Conservation (phyloP, 2,113 vertebrate genomes). For the Oryzias melastigma region DNA sequence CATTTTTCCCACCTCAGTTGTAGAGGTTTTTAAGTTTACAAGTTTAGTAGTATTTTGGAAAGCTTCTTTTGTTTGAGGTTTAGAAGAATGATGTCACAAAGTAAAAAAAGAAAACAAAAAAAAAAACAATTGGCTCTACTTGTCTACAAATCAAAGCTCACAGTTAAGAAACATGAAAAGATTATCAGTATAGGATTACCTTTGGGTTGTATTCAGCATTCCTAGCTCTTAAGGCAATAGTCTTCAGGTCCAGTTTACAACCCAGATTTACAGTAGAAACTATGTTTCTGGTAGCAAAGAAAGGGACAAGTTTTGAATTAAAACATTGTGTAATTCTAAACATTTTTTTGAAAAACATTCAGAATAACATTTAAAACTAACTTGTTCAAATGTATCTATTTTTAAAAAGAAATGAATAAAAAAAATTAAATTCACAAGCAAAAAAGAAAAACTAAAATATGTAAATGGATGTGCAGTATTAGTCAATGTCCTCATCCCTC, state of each 20-base stretch:
- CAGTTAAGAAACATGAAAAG: background rate
- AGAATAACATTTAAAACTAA: too few species aligned
- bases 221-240: conserved; percentile 96
- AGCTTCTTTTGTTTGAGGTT: background rate
- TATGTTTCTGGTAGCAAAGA: conserved; percentile 84
- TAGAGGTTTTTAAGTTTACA: background rate
- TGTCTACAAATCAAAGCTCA: background rate
- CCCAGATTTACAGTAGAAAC: conserved; percentile 98
- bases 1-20: background rate
- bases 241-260: conserved; percentile 98
- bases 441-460: background rate
- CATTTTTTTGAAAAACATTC: background rate
- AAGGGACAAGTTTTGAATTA: conserved; percentile 13
- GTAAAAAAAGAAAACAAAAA: background rate
- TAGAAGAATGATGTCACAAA: background rate
- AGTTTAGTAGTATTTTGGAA: background rate
- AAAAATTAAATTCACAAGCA: background rate
- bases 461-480: too few species aligned
- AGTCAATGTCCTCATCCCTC: background rate
- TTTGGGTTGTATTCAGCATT: conserved; percentile 99
- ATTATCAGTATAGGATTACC: conserved; percentile 76
- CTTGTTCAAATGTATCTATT: too few species aligned
- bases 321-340: background rate
- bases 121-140: background rate
- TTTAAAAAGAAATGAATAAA: too few species aligned